phyloP scores from a whole-genome alignment of 2,113 vertebrate genomes.

The Phasianus colchicus region DNA sequence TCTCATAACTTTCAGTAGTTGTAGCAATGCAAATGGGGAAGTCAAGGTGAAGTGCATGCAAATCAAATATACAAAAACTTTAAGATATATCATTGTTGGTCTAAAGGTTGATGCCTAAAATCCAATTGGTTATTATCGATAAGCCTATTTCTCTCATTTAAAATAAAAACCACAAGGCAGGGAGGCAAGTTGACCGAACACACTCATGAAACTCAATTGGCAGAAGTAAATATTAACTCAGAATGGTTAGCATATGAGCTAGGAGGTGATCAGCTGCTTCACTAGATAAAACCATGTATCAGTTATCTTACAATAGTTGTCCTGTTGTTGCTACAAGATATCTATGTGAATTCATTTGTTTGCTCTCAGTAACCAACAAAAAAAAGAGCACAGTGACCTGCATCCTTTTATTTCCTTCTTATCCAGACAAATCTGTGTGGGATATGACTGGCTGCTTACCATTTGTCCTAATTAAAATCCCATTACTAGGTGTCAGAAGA shows the following conservation, averaged over 20 bases:
- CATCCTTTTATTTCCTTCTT: neutral
- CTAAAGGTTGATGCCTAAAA: neutral
- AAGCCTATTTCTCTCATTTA: neutral
- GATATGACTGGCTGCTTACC: slow-evolving; percentile 1
- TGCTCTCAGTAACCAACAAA: neutral
- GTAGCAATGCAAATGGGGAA: neutral
- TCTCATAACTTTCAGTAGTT: neutral
- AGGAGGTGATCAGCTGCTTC: neutral
- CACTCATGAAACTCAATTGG: neutral
- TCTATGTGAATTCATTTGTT: neutral
- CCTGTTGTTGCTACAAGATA: neutral
- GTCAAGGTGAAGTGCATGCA: neutral
- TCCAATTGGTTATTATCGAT: neutral
- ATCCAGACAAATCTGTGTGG: neutral
- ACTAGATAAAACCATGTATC: neutral
- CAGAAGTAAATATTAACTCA: neutral
- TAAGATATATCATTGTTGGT: neutral
- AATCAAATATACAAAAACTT: neutral
- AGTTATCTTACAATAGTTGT: neutral
- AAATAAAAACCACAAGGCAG: neutral
- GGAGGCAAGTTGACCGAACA: neutral
- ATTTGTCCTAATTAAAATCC: slow-evolving; percentile 64
- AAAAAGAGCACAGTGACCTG: neutral
- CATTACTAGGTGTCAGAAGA: slow-evolving; percentile 15
- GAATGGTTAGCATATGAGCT: neutral